Conservation (phyloP, 2,797 vertebrate genomes). For the Apodemus agrarius region DNA sequence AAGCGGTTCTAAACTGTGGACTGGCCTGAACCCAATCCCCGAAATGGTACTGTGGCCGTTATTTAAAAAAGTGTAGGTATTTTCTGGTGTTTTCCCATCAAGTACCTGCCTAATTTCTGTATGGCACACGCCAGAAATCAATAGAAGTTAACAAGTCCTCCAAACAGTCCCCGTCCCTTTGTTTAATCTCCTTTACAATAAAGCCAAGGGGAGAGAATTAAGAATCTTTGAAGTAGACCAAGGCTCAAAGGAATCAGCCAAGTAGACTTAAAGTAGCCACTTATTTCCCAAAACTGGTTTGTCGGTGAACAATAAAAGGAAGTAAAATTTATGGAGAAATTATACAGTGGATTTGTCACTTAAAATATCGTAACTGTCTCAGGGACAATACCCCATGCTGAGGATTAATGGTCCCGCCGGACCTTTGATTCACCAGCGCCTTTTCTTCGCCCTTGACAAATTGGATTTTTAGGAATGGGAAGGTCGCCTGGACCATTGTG, state of each 20-base stretch:
- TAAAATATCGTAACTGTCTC: slow-evolving; percentile 99
- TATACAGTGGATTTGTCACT: slow-evolving; percentile 99
- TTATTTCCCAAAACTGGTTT: slow-evolving; percentile 97
- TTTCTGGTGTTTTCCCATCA: slow-evolving; percentile 97
- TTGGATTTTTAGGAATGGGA: slow-evolving; percentile 99
- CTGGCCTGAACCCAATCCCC: slow-evolving; percentile 87
- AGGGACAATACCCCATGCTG: slow-evolving; percentile 99
- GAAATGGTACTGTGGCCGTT: slow-evolving; percentile 90
- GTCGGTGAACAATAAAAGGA: slow-evolving; percentile 95
- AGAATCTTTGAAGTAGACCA: slow-evolving; percentile 98
- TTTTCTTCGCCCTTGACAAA: slow-evolving; percentile 99
- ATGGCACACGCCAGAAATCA: slow-evolving; percentile 99
- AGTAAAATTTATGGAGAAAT: slow-evolving; percentile 99
- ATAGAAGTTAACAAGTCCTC: slow-evolving; percentile 99
- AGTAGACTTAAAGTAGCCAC: slow-evolving; percentile 99
- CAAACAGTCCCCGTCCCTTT: slow-evolving; percentile 97
- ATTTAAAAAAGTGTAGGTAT: slow-evolving; percentile 89
- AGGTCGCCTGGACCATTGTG: slow-evolving; percentile 99
- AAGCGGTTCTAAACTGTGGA: slow-evolving; percentile 82
- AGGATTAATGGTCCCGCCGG: slow-evolving; percentile 99
- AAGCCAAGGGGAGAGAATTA: slow-evolving; percentile 92
- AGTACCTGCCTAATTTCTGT: slow-evolving; percentile 99
- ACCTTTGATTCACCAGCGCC: slow-evolving; percentile 98
- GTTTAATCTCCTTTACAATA: slow-evolving; percentile 94
- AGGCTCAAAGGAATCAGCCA: slow-evolving; percentile 96